phyloP scores from a whole-genome alignment of 2,113 vertebrate species.

The Morone saxatilis region DNA sequence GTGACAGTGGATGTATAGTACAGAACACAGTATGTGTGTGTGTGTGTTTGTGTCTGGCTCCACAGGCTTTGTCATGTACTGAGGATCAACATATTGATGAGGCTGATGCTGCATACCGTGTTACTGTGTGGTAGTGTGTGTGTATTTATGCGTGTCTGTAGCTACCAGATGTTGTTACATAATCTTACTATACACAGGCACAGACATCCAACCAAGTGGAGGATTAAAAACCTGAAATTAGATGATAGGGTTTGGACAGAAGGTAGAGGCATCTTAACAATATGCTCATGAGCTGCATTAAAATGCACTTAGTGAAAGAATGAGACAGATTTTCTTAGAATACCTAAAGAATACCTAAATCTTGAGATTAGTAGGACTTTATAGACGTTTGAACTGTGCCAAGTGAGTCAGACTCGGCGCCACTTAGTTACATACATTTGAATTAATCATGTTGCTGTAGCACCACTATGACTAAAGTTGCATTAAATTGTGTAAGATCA shows the following conservation, averaged over 20 bases:
- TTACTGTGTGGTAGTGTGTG: neutral
- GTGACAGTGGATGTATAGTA: neutral
- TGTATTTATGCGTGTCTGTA: neutral
- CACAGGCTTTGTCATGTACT: neutral
- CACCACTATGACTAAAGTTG: neutral
- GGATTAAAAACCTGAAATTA: constrained; percentile 11
- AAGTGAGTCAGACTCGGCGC: neutral
- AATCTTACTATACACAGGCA: constrained; percentile 8
- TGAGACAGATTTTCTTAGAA: neutral
- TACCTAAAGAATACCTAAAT: neutral
- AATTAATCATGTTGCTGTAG: neutral
- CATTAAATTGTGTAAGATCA: neutral
- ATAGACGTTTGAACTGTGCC: no score
- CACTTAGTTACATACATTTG: neutral
- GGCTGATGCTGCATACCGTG: neutral
- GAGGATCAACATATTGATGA: constrained; percentile 22
- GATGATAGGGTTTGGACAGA: neutral
- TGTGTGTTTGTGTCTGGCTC: neutral
- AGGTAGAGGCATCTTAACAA: constrained; percentile 10
- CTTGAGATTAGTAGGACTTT: neutral
- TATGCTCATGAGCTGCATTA: constrained; percentile 9
- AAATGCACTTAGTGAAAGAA: neutral
- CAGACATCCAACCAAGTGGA: neutral
- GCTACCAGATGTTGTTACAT: constrained; percentile 30
- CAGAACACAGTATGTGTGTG: neutral